Base-by-base conservation (phyloP, 2,888 invertebrate genomes). In the Neoaliturus tenellus region DNA sequence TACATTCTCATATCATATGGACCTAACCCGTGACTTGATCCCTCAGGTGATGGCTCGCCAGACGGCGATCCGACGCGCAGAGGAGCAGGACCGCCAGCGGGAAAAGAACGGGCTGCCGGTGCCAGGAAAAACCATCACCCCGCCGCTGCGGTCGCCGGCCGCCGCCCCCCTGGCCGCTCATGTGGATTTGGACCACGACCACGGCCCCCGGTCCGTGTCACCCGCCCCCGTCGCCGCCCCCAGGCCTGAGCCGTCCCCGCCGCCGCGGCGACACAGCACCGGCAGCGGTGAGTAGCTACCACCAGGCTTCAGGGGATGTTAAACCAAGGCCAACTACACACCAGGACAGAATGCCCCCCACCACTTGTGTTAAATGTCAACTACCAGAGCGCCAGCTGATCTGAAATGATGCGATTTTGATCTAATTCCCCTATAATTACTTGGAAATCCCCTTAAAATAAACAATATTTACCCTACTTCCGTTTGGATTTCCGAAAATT, bases 31-130 rank as follows among this genome's bases (percentile, higher is more conserved):
- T n/a, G n/a, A n/a, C n/a, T n/a, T n/a, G n/a, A n/a, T n/a, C n/a
- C 39, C 31, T 28, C 31, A 62, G 62, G 62, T 97, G 84, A 98
- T 98, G 98, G 98, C 98, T 84, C 91, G 93, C 89, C 96, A 97
- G 91, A 97, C 97, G 33, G 97, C 97, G 0, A 90, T 96, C 87
- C 91, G 97, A 75, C 93, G 98, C 78, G 97, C 96, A 67, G 96
- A 96, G 90, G 96, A 96, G 81, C 97, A 97, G 91, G 97, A 97
- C 89, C 96, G 97, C 14, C 35, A 51, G 94, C 94, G 78, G 85
- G 85, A 85, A 85, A 87, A 82, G 85, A 86, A 81, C 84, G 87
- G 82, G 86, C 87, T 67, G 20, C 48, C 73, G 25, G 28, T 78
- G 41, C 78, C 81, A 12, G 73, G 41, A n/a, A 35, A 31, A 1